Percentiles rank a stretch among this genome's conserved stretches.
phyloP scores from a whole-genome alignment of 2,113 vertebrate species.

The Xiphorhynchus elegans region DNA sequence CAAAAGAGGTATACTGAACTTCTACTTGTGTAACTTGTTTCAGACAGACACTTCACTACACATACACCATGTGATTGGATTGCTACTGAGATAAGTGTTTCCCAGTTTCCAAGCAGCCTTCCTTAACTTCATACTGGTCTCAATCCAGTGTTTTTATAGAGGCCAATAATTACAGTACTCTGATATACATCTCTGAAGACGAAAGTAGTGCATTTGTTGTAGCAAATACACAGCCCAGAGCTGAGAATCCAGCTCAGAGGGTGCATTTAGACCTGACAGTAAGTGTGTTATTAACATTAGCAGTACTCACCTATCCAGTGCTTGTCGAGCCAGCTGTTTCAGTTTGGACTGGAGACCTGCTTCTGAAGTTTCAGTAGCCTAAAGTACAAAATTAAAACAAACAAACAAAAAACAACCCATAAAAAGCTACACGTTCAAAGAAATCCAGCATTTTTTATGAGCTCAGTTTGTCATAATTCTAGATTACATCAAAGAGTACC shows the following conservation, averaged over 20 bases:
- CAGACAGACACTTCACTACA: background rate
- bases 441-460: background rate
- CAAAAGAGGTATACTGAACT: background rate
- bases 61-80: background rate
- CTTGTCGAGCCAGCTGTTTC: slow-evolving; percentile 96
- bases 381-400: slow-evolving; percentile 31
- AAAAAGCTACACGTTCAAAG: background rate
- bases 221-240: background rate
- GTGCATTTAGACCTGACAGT: background rate
- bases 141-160: background rate
- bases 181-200: background rate
- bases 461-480: background rate
- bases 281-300: background rate
- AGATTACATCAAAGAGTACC: background rate
- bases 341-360: slow-evolving; percentile 88
- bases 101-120: background rate
- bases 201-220: background rate
- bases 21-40: background rate
- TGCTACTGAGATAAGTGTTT: background rate
- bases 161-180: background rate
- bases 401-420: background rate
- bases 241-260: background rate
- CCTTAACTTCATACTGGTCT: background rate
- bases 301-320: slow-evolving; percentile 87
- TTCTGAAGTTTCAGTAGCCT: slow-evolving; percentile 94